phyloP scores from a whole-genome alignment of 2,113 vertebrate genomes.

The Athene noctua region DNA sequence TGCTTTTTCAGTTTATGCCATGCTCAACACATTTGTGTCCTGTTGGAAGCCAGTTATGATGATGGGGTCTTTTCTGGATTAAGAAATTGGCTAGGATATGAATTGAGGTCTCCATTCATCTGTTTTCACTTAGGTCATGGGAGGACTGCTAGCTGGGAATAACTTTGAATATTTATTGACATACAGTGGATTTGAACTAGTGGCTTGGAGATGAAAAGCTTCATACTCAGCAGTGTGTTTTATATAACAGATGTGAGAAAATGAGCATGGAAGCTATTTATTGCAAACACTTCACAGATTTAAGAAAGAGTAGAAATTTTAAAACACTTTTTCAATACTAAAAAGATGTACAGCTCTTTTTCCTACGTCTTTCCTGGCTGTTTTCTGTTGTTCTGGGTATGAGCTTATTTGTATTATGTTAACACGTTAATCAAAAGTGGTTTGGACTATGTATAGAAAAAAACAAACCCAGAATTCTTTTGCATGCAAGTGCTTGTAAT shows the following conservation, averaged over 20 bases:
- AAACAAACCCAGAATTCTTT: neutral
- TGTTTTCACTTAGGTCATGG: neutral
- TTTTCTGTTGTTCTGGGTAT: neutral
- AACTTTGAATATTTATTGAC: neutral
- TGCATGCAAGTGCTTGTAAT: neutral
- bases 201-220: neutral
- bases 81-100: neutral
- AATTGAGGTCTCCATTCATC: neutral
- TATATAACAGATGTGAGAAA: neutral
- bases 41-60: neutral
- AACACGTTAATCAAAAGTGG: neutral
- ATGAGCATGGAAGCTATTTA: neutral
- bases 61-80: neutral
- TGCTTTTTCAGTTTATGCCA: neutral
- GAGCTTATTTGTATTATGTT: neutral
- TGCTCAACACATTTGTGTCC: neutral
- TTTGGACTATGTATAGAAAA: neutral
- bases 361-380: neutral
- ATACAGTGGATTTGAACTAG: neutral
- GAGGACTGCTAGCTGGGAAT: neutral
- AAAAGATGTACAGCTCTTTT: neutral
- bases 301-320: neutral
- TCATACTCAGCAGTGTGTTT: neutral
- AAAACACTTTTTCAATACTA: neutral
- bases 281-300: neutral